Evolutionary conservation across 1,140 invertebrate genomes (phyloP).

Genomic region (Metopolophium dirhodum): DNA sequence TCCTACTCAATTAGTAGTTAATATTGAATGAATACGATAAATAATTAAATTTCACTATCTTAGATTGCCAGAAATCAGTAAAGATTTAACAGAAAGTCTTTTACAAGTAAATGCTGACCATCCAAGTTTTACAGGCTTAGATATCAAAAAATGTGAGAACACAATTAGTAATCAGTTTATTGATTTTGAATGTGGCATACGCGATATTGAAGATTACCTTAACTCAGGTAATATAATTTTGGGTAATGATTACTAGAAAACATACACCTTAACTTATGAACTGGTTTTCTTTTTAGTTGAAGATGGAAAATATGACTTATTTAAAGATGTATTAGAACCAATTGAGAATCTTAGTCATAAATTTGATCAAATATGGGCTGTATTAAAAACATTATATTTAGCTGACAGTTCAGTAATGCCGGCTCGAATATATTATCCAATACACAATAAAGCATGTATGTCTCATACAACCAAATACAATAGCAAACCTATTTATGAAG

Average conservation of each 20-base stretch:
- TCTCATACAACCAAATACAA: constrained; percentile 73
- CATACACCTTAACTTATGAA: neutral
- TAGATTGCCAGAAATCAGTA: constrained; percentile 89
- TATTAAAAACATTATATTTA: constrained; percentile 81
- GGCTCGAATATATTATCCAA: constrained; percentile 75
- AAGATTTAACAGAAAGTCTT: constrained; percentile 78
- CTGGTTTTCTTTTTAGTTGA: constrained; percentile 54
- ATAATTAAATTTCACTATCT: constrained; percentile 61
- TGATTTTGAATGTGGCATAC: constrained; percentile 72
- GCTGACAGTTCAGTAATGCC: constrained; percentile 83
- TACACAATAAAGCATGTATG: constrained; percentile 74
- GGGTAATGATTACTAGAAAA: constrained; percentile 58
- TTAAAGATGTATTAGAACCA: constrained; percentile 77
- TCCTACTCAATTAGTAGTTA: neutral
- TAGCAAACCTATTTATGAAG: constrained; percentile 72
- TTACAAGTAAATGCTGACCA: constrained; percentile 75
- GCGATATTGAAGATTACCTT: constrained; percentile 57
- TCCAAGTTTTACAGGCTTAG: constrained; percentile 80
- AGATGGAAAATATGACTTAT: constrained; percentile 68
- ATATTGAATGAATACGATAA: neutral
- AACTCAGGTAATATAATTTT: constrained; percentile 55
- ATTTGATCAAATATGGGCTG: constrained; percentile 84
- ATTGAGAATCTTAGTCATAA: constrained; percentile 76
- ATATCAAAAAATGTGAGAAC: constrained; percentile 81
- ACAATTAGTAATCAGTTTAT: constrained; percentile 81